Conservation (phyloP, 2,113 vertebrate species). For the Saccopteryx bilineata region DNA sequence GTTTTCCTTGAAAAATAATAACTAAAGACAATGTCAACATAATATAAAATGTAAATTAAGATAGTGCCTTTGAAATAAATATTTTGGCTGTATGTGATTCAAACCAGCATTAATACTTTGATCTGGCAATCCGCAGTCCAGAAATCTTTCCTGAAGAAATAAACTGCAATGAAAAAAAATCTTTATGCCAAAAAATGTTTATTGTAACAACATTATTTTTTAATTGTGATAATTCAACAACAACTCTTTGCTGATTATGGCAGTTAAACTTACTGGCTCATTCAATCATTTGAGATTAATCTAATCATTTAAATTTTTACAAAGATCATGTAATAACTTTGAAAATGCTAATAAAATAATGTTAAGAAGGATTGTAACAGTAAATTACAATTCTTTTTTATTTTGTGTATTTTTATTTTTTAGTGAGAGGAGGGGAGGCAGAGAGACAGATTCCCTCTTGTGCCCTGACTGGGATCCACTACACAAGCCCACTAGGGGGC, state of each 20-base stretch:
- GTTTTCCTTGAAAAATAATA: slow-evolving; percentile 50
- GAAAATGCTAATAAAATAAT: slow-evolving; percentile 30
- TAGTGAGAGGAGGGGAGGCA: no score
- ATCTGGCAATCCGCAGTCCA: slow-evolving; percentile 40
- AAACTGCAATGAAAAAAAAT: slow-evolving; percentile 30
- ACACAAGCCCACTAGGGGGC: no score
- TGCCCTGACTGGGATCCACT: no score
- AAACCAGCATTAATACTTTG: slow-evolving; percentile 40
- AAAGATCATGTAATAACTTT: background rate
- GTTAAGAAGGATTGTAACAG: slow-evolving; percentile 5
- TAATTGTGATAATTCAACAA: slow-evolving; percentile 37
- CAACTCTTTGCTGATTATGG: background rate
- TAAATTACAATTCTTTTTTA: background rate
- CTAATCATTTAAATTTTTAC: slow-evolving; percentile 20
- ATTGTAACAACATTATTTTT: background rate
- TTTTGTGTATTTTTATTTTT: no score
- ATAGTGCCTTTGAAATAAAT: slow-evolving; percentile 12
- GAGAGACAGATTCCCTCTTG: no score
- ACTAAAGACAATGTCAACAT: background rate
- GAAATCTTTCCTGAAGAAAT: slow-evolving; percentile 58
- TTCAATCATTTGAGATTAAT: background rate
- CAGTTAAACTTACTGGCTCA: slow-evolving; percentile 36
- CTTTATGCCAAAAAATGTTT: background rate
- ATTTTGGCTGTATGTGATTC: slow-evolving; percentile 10
- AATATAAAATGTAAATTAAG: slow-evolving; percentile 52